Evolutionary conservation across 2,797 vertebrate genomes (phyloP).

Genomic region (Notolepis coatsorum): DNA sequence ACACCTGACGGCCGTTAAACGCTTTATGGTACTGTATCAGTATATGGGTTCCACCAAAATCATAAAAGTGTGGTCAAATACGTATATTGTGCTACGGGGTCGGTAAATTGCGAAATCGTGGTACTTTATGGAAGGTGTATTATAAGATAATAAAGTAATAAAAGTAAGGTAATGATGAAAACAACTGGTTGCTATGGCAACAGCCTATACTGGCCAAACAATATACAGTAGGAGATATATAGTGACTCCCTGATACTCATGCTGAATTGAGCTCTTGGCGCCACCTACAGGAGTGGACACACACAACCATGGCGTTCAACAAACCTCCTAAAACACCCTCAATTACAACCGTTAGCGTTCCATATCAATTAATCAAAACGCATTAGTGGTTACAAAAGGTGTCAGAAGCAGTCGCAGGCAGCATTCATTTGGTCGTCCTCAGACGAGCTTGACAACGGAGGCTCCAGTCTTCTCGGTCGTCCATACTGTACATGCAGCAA

Average conservation of each 20-base stretch:
- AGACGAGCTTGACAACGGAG: no score
- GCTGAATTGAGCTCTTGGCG: not conserved
- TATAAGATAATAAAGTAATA: not conserved
- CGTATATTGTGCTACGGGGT: not conserved
- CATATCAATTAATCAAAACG: no score
- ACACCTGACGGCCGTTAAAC: conserved; percentile 1
- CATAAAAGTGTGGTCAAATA: conserved; percentile 3
- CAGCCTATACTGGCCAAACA: not conserved
- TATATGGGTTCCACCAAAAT: conserved; percentile 9
- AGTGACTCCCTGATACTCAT: not conserved
- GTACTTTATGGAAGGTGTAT: not conserved
- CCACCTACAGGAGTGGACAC: conserved; percentile 6
- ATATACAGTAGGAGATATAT: no score
- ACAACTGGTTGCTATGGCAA: not conserved
- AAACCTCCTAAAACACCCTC: no score
- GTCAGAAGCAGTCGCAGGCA: no score
- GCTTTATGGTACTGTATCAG: not conserved
- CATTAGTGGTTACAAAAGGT: no score
- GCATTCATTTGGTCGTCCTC: no score
- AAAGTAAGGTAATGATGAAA: not conserved
- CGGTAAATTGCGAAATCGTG: not conserved
- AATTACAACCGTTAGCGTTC: no score
- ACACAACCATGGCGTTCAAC: not conserved
- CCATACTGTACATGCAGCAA: no score
- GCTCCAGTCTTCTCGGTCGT: no score